phyloP scores from a whole-genome alignment of 64 coral and sea anemone species.

The Pocillopora damicornis region DNA sequence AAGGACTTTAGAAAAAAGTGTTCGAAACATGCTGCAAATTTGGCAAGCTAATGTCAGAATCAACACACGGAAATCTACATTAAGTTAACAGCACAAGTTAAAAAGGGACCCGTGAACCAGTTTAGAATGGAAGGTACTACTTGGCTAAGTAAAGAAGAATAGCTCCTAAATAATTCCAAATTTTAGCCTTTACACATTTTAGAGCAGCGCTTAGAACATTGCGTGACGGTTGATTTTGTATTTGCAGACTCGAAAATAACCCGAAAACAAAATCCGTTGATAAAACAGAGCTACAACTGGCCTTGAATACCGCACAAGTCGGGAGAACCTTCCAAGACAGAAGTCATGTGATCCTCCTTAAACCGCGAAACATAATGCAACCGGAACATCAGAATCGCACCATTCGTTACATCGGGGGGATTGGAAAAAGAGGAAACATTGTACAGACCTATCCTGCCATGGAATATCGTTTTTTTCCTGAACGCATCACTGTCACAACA shows the following conservation, averaged over 20 bases:
- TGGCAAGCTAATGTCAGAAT: too few relatives aligned
- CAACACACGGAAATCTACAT: too few relatives aligned
- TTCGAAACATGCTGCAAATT: too few relatives aligned
- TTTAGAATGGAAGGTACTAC: too few relatives aligned
- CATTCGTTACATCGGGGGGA: slow-evolving; percentile 10
- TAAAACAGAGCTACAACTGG: slow-evolving; percentile 39
- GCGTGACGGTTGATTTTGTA: background rate
- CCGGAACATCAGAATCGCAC: slow-evolving; percentile 10
- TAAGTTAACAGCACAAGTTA: too few relatives aligned
- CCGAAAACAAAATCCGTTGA: slow-evolving; percentile 41
- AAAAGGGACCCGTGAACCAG: too few relatives aligned
- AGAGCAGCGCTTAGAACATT: background rate
- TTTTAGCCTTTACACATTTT: too few relatives aligned
- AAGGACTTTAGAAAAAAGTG: too few relatives aligned
- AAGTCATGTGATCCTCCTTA: slow-evolving; percentile 52
- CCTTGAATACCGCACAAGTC: slow-evolving; percentile 45
- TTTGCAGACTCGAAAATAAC: slow-evolving; percentile 24
- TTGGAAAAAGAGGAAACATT: slow-evolving; percentile 31
- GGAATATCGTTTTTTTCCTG: slow-evolving; percentile 40
- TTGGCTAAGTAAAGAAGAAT: too few relatives aligned
- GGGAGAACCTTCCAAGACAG: slow-evolving; percentile 50
- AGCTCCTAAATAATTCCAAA: too few relatives aligned
- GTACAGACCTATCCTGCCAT: slow-evolving; percentile 30
- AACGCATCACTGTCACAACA: slow-evolving; percentile 25
- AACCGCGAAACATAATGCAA: slow-evolving; percentile 1